These are phyloP conservation scores for Agrochola macilenta DNA, from an alignment of 2,888 invertebrate genomes.

Conservation along the genomic window DNA sequence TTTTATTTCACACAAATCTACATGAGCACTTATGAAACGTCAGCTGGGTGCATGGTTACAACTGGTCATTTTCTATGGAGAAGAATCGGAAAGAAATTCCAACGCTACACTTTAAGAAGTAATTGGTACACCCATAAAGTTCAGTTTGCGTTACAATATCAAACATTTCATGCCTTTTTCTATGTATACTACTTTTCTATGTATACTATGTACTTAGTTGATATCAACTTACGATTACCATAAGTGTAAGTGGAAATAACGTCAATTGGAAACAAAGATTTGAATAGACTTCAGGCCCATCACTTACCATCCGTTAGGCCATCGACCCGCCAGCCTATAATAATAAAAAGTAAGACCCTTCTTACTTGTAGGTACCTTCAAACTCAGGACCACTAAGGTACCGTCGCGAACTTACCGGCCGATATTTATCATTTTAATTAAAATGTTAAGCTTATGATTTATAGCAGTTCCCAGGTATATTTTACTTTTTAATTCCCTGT, in stretches of 20 bases:
- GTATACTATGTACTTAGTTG: too few species aligned
- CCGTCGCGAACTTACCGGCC: conserved; percentile 53
- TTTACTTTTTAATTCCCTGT: conserved; percentile 69
- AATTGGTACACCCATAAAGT: neutral
- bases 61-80: too few species aligned
- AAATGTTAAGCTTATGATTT: conserved; percentile 74
- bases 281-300: neutral
- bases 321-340: neutral
- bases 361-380: conserved; percentile 1
- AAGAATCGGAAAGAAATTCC: neutral
- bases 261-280: neutral
- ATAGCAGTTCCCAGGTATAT: conserved; percentile 67
- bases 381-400: conserved; percentile 38
- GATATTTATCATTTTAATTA: conserved; percentile 76
- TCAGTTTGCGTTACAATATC: neutral
- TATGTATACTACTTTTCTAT: too few species aligned
- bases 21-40: too few species aligned
- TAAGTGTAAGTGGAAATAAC: neutral
- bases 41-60: too few species aligned
- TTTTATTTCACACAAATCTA: too few species aligned
- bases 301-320: neutral
- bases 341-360: conserved; percentile 25
- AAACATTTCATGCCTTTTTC: too few species aligned
- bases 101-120: neutral
- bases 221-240: neutral